These are phyloP conservation scores for Hypselothyrea guttata DNA, from an alignment of 2,888 invertebrate species.

Conservation along the genomic window DNA sequence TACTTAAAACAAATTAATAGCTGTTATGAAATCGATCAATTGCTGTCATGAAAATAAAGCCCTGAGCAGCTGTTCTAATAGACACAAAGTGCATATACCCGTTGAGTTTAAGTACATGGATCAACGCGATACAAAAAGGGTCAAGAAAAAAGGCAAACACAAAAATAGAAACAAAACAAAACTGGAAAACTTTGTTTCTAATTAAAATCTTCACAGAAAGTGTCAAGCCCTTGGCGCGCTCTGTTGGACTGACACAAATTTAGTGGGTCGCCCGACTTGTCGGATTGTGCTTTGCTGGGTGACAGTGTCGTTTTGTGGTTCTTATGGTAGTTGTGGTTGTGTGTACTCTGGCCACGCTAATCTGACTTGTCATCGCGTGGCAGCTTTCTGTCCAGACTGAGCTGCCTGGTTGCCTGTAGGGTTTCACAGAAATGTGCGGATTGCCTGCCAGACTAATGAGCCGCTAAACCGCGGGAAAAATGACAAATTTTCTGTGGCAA, in stretches of 20 bases:
- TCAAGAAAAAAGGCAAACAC: not conserved
- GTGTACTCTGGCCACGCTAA: conserved; percentile 40
- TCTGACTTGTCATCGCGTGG: conserved; percentile 72
- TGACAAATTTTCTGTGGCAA: conserved; percentile 69
- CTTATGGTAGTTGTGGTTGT: conserved; percentile 10
- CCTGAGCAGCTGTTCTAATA: too few species aligned
- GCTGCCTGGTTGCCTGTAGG: conserved; percentile 23
- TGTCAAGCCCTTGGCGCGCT: conserved; percentile 63
- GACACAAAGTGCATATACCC: too few species aligned
- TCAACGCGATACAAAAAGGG: conserved; percentile 19
- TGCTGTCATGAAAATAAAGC: too few species aligned
- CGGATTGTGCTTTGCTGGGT: not conserved
- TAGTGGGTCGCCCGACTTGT: conserved; percentile 45
- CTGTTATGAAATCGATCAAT: too few species aligned
- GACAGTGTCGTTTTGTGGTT: conserved; percentile 47
- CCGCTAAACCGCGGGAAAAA: conserved; percentile 77
- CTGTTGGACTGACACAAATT: conserved; percentile 38
- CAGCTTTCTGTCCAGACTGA: conserved; percentile 70
- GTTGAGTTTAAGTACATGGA: too few species aligned
- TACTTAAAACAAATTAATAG: too few species aligned
- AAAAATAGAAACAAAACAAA: conserved; percentile 18
- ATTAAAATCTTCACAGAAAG: conserved; percentile 76
- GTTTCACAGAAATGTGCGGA: conserved; percentile 74
- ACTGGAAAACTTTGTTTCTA: conserved; percentile 62
- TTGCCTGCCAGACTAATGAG: conserved; percentile 70